These are phyloP conservation scores for Chamaea fasciata DNA, from an alignment of 2,113 vertebrate genomes.

Conservation along the genomic window DNA sequence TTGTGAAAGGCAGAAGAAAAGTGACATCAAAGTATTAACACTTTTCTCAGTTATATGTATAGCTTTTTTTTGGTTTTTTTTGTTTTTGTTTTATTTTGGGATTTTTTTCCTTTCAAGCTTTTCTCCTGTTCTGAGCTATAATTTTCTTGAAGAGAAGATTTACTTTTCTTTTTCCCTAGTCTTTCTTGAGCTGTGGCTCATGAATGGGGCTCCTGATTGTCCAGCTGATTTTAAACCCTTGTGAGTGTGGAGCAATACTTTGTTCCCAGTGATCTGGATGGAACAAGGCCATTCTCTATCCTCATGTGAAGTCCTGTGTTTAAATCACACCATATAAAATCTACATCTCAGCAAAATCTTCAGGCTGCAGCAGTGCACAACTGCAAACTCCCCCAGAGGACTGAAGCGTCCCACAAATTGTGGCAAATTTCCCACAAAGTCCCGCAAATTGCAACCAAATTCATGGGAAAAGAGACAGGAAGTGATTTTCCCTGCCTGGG, in stretches of 20 bases:
- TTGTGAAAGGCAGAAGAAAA: neutral
- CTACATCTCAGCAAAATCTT: conserved; percentile 39
- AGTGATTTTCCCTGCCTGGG: conserved; percentile 67
- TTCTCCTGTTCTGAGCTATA: neutral
- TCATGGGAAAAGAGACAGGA: conserved; percentile 71
- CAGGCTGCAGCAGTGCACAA: conserved; percentile 15
- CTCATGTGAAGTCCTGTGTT: neutral
- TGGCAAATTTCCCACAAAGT: conserved; percentile 71
- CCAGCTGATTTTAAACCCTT: neutral
- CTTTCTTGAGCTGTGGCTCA: neutral
- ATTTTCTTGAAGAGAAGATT: neutral
- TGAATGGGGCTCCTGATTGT: neutral
- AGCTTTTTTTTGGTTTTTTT: too few species aligned
- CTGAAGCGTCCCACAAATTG: conserved; percentile 50
- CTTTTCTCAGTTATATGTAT: neutral
- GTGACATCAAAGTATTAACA: neutral
- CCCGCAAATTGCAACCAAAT: conserved; percentile 65
- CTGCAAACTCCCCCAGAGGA: conserved; percentile 57
- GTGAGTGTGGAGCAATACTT: neutral
- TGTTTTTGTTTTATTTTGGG: neutral
- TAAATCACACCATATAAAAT: conserved; percentile 48
- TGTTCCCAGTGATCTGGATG: conserved; percentile 38
- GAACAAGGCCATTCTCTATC: conserved; percentile 16
- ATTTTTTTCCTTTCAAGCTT: accelerated
- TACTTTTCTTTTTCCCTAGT: neutral